Percentiles rank a stretch among this genome's conserved stretches.
These are phyloP conservation scores for Heliconius hewitsoni DNA, from an alignment of 1,140 invertebrate species.

Conservation along the genomic window DNA sequence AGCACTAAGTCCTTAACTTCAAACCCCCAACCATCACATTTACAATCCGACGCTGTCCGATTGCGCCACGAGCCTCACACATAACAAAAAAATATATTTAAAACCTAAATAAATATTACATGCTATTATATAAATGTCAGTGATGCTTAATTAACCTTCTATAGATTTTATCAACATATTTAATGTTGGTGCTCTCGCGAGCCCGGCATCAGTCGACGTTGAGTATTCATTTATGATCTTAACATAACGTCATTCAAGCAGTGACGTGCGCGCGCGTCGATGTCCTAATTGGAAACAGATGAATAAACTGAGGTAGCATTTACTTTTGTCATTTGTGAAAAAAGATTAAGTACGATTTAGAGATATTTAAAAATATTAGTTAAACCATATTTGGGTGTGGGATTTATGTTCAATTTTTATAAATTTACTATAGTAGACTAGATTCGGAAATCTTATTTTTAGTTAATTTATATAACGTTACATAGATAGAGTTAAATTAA, in stretches of 20 bases:
- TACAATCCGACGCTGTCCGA: too few relatives aligned
- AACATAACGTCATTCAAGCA: slow-evolving; percentile 26
- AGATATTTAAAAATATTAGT: background rate
- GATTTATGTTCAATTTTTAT: too few relatives aligned
- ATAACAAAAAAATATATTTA: background rate
- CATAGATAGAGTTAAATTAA: background rate
- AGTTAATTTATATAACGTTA: too few relatives aligned
- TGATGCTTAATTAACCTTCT: background rate
- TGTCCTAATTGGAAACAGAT: slow-evolving; percentile 39
- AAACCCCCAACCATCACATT: too few relatives aligned
- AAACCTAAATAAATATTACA: background rate
- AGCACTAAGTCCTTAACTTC: too few relatives aligned
- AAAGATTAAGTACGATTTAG: background rate
- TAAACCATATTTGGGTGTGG: background rate
- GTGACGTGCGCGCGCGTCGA: slow-evolving; percentile 27
- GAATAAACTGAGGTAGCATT: slow-evolving; percentile 35
- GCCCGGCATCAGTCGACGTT: background rate
- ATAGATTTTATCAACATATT: slow-evolving; percentile 4
- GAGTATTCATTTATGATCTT: slow-evolving; percentile 23
- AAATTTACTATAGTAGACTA: too few relatives aligned
- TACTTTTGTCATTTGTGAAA: background rate
- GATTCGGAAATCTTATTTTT: too few relatives aligned
- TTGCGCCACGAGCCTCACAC: background rate
- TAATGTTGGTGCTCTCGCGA: background rate
- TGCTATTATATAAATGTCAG: background rate